Evolutionary conservation across 1,140 invertebrate genomes (phyloP).

Genomic region (Bombus waltoni): DNA sequence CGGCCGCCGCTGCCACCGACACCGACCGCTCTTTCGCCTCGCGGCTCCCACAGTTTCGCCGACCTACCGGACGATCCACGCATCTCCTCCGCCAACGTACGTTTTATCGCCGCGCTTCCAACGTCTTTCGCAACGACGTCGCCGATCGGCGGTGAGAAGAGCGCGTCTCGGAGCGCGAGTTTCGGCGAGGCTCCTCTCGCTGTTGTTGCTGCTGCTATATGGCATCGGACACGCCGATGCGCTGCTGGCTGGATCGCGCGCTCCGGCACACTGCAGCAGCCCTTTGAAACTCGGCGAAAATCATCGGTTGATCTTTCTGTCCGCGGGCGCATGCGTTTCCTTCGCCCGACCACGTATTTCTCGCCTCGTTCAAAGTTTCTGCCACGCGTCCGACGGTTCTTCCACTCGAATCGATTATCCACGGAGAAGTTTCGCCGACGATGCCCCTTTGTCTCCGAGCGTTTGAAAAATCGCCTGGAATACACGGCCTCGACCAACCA

Average conservation of each 20-base stretch:
- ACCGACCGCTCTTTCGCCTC: background rate
- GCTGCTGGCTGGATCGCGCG: constrained; percentile 4
- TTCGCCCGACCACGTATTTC: background rate
- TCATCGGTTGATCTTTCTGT: constrained; percentile 22
- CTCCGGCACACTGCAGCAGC: background rate
- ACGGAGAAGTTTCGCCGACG: background rate
- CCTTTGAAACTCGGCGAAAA: constrained; percentile 41
- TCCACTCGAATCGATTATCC: background rate
- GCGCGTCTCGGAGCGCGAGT: no score
- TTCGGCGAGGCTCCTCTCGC: no score
- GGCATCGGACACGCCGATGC: background rate
- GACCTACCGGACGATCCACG: background rate
- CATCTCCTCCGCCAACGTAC: no score
- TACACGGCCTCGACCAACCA: background rate
- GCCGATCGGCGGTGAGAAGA: no score
- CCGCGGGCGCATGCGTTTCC: constrained; percentile 2
- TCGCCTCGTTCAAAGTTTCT: background rate
- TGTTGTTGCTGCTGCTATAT: no score
- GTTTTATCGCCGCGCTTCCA: no score
- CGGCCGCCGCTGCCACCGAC: background rate
- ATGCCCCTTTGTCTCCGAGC: background rate
- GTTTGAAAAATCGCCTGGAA: constrained; percentile 22
- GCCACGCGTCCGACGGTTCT: background rate
- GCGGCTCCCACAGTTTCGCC: background rate
- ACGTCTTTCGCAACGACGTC: no score